Base-by-base conservation (phyloP, 2,888 invertebrate species). In the Digitonthophagus gazella region DNA sequence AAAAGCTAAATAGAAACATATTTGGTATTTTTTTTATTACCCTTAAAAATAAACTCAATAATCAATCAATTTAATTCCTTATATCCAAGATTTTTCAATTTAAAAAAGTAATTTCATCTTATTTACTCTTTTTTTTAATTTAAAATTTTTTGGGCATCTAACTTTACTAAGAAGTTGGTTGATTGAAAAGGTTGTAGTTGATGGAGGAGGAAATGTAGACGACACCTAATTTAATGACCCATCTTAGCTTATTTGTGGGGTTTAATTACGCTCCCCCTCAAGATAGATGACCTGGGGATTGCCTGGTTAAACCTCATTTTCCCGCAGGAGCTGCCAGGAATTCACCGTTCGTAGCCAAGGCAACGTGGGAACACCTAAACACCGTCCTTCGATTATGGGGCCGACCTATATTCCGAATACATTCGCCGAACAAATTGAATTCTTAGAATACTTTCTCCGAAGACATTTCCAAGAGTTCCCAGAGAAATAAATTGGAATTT, bases 231-330 rank as follows among this genome's bases (percentile, higher is more conserved):
- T 44, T 44, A 44, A 44, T 44, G 8, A 44, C 4, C 58, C 18
- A 18, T 58, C 58, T 15, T 58, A 58, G 11, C 15, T 61, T 61
- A 61, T 61, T 61, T 61, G 61, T 11, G n/a, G 18, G n/a, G 3
- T 20, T 61, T 61, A 61, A 61, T 61, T 61, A 61, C 61, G 16
- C 19, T 18, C 58, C 44, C 28, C 18, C 14, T 66, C 2, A 44
- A 63, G 61, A 65, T 69, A 61, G 63, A 55, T 54, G 66, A 65
- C 65, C 67, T 55, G 65, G 11, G 54, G 65, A 65, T 54, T 55
- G 22, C 67, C 67, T 44, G 22, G 64, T 61, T 57, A 69, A 69
- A 69, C 64, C 61, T 67, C 66, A 67, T 69, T 69, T 69, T 69
- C 69, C 64, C 56, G 19, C 28, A 44, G 28, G n/a, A n/a, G 56